phyloP scores from a whole-genome alignment of 2,888 invertebrate species.

The Rhagonycha lutea region DNA sequence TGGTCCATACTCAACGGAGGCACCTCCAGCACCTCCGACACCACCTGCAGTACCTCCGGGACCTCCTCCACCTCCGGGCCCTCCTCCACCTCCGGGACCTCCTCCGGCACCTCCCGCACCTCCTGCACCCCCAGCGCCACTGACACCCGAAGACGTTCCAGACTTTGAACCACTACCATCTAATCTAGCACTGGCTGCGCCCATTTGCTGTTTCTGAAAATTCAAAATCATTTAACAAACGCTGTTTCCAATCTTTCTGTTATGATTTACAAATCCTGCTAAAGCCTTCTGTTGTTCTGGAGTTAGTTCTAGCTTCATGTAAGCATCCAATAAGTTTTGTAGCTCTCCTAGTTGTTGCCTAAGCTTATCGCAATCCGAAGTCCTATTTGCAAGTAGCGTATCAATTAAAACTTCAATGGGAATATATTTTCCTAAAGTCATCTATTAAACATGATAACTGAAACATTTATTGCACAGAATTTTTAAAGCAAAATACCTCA shows the following conservation, averaged over 20 bases:
- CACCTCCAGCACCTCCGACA: not conserved
- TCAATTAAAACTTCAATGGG: constrained; percentile 50
- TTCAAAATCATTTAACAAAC: not conserved
- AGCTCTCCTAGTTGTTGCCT: constrained; percentile 57
- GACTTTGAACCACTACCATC: not conserved
- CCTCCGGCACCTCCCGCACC: not conserved
- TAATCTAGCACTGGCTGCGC: not conserved
- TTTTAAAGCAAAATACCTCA: constrained; percentile 6
- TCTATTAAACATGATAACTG: constrained; percentile 3
- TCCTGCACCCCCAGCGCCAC: not conserved
- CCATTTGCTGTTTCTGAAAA: constrained; percentile 7
- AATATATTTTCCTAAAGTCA: constrained; percentile 45
- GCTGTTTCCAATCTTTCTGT: not conserved
- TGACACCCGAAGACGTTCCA: not conserved
- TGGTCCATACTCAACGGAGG: not conserved
- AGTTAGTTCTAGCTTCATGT: constrained; percentile 42
- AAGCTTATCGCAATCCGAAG: constrained; percentile 58
- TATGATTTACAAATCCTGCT: constrained; percentile 19
- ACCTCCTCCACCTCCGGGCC: not conserved
- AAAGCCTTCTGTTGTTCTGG: constrained; percentile 44
- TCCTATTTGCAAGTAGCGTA: constrained; percentile 54
- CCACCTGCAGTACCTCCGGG: not conserved
- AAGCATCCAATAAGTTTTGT: constrained; percentile 53
- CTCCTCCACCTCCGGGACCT: not conserved
- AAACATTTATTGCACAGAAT: not conserved